Base-by-base conservation (phyloP, 2,797 vertebrate genomes). In the Channa striata region DNA sequence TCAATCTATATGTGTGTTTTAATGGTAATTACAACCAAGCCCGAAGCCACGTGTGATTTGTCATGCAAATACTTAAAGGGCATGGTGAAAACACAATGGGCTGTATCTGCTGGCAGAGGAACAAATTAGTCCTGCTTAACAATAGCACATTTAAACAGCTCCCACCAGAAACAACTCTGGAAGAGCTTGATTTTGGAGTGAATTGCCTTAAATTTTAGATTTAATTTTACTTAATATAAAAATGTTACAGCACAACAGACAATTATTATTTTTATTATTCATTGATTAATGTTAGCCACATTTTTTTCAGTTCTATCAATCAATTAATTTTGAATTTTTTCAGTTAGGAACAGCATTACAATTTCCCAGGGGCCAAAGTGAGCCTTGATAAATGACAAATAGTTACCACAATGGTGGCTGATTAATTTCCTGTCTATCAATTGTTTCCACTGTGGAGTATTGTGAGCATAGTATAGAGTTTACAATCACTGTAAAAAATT, bases 51-150 rank as follows among this genome's bases (percentile, higher is more conserved):
- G 34, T 36, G 50, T 49, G 20, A 70, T 75, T 75, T 87, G 78
- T 74, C 73, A 85, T 86, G 72, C 77, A 86, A 74, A 90, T 81
- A 53, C 30, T 52, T 43, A 48, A 59, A 34, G 59, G 39, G 16
- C 56, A 46, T 0, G 10, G 59, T 44, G 44, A 64, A 51, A 74
- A 77, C 73, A 77, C 39, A 37, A 63, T 11, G 52, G 42, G 53
- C 10, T 25, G 51, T n/a, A 58, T 71, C 60, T 47, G 34, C 59
- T 21, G 61, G 56, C 51, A 42, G 21, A 30, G 39, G 49, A 47
- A 70, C 59, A 44, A 54, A 59, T 36, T 19, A 57, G 34, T n/a
- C 46, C 21, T 50, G 25, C 3, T 33, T 14, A 52, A 60, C 34
- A 19, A 56, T 33, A 34, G 39, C 30, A 17, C 37, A 34, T 25